Base-by-base conservation (phyloP, 37 sponge, comb jelly and placozoan genomes). In the Beroe forskalii region DNA sequence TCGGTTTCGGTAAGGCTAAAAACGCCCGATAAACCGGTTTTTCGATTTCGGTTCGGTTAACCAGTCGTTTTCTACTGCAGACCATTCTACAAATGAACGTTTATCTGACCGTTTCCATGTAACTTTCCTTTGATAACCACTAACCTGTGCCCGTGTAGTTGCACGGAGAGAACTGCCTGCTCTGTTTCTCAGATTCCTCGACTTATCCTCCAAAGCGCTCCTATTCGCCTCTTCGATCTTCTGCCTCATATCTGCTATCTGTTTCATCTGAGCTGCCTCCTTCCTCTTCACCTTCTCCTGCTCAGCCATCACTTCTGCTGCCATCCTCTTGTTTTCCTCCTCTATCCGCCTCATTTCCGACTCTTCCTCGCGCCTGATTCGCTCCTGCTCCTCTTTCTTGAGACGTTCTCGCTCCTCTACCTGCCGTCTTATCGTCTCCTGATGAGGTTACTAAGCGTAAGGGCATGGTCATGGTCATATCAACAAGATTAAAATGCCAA, bases 161-260 rank as follows among this genome's bases (percentile, higher is more conserved):
- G n/a, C n/a, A n/a, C n/a, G n/a, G n/a, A n/a, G n/a, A n/a, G n/a
- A n/a, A 1, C 72, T 37, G 72, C 3, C 72, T 36, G 55, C 37
- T n/a, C 86, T 44, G 30, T 37, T 80, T 25, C 86, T 40, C 55
- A n/a, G 40, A n/a, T n/a, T n/a, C 55, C 55, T 48, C 55, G 6
- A 12, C 12, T 48, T 48, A 12, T 12, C 12, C 55, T 48, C 55
- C 40, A 42, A 4, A 39, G 86, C 86, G 4, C 22, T 41, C 55
- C 30, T 80, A 30, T 41, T 80, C 42, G 86, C 86, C 55, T 80
- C 86, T 25, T 80, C 86, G 42, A 80, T 80, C 86, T 80, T 80
- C 28, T 43, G n/a, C 86, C 86, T 80, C 86, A 80, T 80, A 0
- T 80, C 86, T 3, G 24, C 28, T 1, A 80, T 80, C 86, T 80